These are phyloP conservation scores for Steatocranus sp. DNA, from an alignment of 2,797 vertebrate genomes.

Conservation along the genomic window DNA sequence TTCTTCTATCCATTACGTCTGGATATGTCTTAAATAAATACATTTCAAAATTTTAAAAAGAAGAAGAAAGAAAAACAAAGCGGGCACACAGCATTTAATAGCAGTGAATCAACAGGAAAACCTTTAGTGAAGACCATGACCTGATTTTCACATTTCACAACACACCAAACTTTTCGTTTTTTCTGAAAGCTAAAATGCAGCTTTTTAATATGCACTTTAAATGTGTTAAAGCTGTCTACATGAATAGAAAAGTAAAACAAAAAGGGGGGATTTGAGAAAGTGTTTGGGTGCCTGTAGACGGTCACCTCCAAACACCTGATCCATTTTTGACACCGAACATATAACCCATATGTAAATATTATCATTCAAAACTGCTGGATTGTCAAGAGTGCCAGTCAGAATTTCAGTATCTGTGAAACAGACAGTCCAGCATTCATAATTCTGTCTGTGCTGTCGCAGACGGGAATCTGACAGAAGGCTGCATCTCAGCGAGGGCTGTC, in stretches of 20 bases:
- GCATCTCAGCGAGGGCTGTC: neutral
- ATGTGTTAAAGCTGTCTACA: neutral
- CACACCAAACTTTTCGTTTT: neutral
- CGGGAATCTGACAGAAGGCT: neutral
- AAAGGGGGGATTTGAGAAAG: neutral
- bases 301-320: neutral
- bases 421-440: neutral
- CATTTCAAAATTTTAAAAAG: neutral
- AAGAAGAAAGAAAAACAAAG: neutral
- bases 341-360: neutral
- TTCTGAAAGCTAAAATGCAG: neutral
- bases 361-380: neutral
- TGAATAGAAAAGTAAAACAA: neutral
- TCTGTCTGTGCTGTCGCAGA: neutral
- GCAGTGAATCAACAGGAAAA: neutral
- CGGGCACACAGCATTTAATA: neutral
- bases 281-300: neutral
- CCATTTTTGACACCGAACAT: neutral
- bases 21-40: neutral
- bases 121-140: neutral
- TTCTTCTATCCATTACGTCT: neutral
- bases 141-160: neutral
- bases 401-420: neutral
- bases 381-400: neutral
- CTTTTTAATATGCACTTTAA: neutral